Conservation (phyloP, 1,140 invertebrate genomes). For the Apis cerana region DNA sequence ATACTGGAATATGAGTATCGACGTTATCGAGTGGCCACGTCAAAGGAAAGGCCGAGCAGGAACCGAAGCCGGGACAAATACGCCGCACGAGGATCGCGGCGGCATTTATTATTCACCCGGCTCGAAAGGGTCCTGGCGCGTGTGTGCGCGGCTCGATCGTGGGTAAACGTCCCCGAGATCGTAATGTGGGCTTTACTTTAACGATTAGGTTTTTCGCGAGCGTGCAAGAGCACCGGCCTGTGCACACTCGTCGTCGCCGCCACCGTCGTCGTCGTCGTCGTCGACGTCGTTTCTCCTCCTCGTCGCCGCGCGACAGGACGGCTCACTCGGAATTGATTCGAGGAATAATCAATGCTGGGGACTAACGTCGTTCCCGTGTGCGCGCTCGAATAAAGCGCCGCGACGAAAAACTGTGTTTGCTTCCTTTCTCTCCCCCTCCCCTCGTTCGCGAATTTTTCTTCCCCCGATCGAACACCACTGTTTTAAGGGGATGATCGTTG, state of each 20-base stretch:
- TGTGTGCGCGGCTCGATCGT: slow-evolving; percentile 59
- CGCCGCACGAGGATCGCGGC: slow-evolving; percentile 57
- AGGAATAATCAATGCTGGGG: slow-evolving; percentile 52
- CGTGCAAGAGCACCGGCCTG: slow-evolving; percentile 29
- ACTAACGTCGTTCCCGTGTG: slow-evolving; percentile 39
- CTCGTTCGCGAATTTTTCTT: not conserved
- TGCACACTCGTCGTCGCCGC: slow-evolving; percentile 8
- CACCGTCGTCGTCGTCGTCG: not conserved
- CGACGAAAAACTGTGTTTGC: slow-evolving; percentile 18
- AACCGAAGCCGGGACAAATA: slow-evolving; percentile 57
- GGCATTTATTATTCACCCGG: slow-evolving; percentile 63
- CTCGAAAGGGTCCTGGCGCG: slow-evolving; percentile 55
- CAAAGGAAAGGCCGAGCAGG: slow-evolving; percentile 50
- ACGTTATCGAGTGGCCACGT: slow-evolving; percentile 62
- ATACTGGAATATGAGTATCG: slow-evolving; percentile 57
- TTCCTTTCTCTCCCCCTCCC: not conserved
- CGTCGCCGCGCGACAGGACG: slow-evolving; percentile 32
- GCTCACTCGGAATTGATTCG: slow-evolving; percentile 52
- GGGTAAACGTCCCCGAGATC: slow-evolving; percentile 59
- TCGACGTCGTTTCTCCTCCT: not conserved
- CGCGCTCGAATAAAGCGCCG: slow-evolving; percentile 26
- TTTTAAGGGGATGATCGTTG: too few relatives aligned
- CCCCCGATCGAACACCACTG: too few relatives aligned
- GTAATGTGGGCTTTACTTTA: slow-evolving; percentile 65
- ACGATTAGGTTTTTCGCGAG: slow-evolving; percentile 64